These are phyloP conservation scores for Panurus biarmicus DNA, from an alignment of 2,113 vertebrate species.

Conservation along the genomic window DNA sequence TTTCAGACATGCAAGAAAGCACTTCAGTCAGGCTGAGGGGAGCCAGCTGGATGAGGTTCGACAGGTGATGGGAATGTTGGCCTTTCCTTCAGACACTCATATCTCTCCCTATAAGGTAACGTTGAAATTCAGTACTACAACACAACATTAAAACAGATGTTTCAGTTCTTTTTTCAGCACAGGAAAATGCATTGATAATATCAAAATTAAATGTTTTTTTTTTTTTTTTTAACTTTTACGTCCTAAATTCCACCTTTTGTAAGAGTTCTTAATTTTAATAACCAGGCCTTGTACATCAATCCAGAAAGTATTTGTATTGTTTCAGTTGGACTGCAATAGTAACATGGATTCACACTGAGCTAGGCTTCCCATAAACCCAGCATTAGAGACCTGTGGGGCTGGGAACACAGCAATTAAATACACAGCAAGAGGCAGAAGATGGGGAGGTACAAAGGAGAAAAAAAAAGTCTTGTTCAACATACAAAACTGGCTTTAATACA, in stretches of 20 bases:
- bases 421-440: background rate
- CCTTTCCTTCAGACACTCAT: slow-evolving; percentile 97
- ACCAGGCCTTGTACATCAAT: background rate
- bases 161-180: background rate
- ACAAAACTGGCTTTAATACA: background rate
- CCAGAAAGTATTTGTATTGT: background rate
- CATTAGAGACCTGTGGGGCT: background rate
- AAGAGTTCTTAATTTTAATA: background rate
- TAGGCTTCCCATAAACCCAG: background rate
- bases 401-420: background rate
- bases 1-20: slow-evolving; percentile 92
- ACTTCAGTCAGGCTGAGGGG: slow-evolving; percentile 97
- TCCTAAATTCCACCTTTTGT: background rate
- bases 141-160: background rate
- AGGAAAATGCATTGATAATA: background rate
- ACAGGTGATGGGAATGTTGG: slow-evolving; percentile 99
- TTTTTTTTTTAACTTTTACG: background rate
- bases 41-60: slow-evolving; percentile 97
- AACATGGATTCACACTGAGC: background rate
- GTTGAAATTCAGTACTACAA: background rate
- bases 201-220: background rate
- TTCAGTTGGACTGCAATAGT: background rate
- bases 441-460: background rate
- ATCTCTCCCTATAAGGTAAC: slow-evolving; percentile 97
- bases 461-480: background rate